These are phyloP conservation scores for Hypena proboscidalis DNA, from an alignment of 2,888 invertebrate genomes.

Conservation along the genomic window DNA sequence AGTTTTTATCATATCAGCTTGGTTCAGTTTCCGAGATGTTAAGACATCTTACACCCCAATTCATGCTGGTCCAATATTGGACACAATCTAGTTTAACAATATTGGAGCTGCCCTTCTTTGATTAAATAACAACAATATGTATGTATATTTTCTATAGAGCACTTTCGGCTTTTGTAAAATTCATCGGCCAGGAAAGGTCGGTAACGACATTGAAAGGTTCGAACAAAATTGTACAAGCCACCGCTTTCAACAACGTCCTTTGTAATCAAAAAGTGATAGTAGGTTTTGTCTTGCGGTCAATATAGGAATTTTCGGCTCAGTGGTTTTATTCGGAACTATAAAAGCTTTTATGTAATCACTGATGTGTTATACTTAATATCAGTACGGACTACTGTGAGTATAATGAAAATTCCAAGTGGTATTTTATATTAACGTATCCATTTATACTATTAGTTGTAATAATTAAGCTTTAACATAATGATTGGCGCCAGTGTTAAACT, in stretches of 20 bases:
- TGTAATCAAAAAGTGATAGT: conserved; percentile 14
- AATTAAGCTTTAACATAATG: conserved; percentile 1
- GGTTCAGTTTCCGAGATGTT: no score
- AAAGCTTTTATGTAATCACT: no score
- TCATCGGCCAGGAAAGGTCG: conserved; percentile 1
- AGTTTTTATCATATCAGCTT: no score
- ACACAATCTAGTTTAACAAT: neutral
- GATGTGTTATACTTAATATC: no score
- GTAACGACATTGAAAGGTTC: conserved; percentile 11
- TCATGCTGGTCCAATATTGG: conserved; percentile 1
- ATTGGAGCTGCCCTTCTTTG: neutral
- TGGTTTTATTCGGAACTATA: no score
- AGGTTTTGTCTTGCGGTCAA: no score
- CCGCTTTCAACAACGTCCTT: conserved; percentile 14
- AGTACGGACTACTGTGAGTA: no score
- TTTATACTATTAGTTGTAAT: no score
- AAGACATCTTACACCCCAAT: no score
- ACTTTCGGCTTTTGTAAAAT: conserved; percentile 8
- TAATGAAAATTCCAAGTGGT: no score
- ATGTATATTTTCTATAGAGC: neutral
- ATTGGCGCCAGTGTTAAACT: conserved; percentile 8
- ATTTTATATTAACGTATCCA: no score
- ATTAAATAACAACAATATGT: conserved; percentile 4
- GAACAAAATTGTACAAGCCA: conserved; percentile 1
- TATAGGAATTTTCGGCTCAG: no score